These are phyloP conservation scores for Micropterix aruncella DNA, from an alignment of 2,888 invertebrate species.

Conservation along the genomic window DNA sequence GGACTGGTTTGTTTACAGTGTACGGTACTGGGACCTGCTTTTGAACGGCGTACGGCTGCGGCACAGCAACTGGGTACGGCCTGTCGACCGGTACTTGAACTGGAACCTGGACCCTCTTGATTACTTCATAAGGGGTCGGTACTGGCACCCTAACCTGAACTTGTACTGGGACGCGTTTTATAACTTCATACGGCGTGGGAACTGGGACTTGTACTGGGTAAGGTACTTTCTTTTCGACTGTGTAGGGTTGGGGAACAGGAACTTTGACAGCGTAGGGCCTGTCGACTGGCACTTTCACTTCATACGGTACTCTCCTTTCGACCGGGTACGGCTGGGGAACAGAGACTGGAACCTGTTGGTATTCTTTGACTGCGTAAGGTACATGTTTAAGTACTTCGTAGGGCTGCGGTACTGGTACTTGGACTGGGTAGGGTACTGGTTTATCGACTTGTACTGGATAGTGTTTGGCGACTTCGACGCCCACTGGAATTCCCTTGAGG, in stretches of 20 bases:
- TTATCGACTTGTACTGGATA: conserved; percentile 51
- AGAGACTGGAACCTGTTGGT: conserved; percentile 65
- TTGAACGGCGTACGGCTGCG: conserved; percentile 43
- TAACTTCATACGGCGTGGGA: conserved; percentile 65
- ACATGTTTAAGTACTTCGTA: conserved; percentile 56
- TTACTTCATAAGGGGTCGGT: conserved; percentile 59
- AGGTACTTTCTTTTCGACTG: conserved; percentile 62
- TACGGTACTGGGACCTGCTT: conserved; percentile 46
- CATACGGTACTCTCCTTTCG: conserved; percentile 61
- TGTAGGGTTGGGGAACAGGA: conserved; percentile 64
- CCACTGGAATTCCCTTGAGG: conserved; percentile 49
- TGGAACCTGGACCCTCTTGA: conserved; percentile 46
- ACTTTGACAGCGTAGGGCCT: conserved; percentile 70
- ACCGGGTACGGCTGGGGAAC: conserved; percentile 66
- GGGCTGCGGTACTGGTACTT: conserved; percentile 54
- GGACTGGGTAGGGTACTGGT: conserved; percentile 51
- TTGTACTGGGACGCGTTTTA: conserved; percentile 58
- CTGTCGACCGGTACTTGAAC: conserved; percentile 57
- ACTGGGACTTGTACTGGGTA: conserved; percentile 63
- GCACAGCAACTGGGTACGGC: conserved; percentile 55
- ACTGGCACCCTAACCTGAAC: conserved; percentile 62
- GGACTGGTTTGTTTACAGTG: conserved; percentile 48
- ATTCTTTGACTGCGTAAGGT: conserved; percentile 63
- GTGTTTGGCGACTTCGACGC: conserved; percentile 48
- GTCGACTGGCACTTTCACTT: conserved; percentile 56